Conservation (phyloP, 2,113 vertebrate genomes). For the Nannobrachium achirus region DNA sequence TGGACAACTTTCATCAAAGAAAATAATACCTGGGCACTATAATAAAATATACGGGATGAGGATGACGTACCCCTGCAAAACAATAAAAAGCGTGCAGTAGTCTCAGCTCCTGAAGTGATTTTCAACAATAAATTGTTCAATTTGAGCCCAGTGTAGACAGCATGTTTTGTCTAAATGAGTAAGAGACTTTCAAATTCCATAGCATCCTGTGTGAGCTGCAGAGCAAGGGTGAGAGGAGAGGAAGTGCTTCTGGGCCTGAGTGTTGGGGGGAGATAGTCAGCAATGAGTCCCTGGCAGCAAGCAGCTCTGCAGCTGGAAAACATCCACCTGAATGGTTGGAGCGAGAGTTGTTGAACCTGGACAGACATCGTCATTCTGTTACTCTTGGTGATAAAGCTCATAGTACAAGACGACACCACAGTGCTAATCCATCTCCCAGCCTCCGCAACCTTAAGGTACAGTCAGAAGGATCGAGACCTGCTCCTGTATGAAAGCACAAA, state of each 20-base stretch:
- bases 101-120: too few relatives aligned
- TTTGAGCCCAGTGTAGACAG: too few relatives aligned
- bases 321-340: conserved; percentile 62
- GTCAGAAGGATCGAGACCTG: background rate
- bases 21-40: too few relatives aligned
- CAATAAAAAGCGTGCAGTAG: too few relatives aligned
- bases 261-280: background rate
- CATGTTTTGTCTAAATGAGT: too few relatives aligned
- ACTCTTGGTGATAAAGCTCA: conserved; percentile 44
- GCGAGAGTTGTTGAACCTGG: conserved; percentile 64
- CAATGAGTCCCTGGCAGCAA: conserved; percentile 17
- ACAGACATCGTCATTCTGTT: conserved; percentile 58
- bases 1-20: too few relatives aligned
- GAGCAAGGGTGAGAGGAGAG: background rate
- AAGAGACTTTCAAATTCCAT: conserved; percentile 15
- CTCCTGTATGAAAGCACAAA: background rate
- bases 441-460: conserved; percentile 69
- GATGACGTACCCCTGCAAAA: too few relatives aligned
- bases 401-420: conserved; percentile 7
- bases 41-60: too few relatives aligned
- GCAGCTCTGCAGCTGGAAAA: background rate
- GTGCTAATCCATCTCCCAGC: conserved; percentile 17
- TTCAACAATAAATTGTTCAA: too few relatives aligned
- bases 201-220: conserved; percentile 66
- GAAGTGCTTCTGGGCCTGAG: conserved; percentile 16